These are phyloP conservation scores for Oconnorella tubifera DNA, from an alignment of 2,888 invertebrate species.

Conservation along the genomic window DNA sequence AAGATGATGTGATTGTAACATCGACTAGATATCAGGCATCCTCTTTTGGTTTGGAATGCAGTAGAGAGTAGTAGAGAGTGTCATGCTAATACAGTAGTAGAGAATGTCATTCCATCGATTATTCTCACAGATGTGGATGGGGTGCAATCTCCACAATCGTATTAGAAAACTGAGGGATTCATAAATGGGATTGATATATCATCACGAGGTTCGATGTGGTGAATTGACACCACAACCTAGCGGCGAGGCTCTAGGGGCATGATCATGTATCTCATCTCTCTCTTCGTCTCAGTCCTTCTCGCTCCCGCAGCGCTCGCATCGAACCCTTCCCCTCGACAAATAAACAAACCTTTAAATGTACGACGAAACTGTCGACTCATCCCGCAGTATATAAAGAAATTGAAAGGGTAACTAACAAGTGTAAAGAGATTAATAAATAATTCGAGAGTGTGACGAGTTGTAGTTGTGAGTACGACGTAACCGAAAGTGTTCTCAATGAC, in stretches of 20 bases:
- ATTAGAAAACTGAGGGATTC: too few relatives aligned
- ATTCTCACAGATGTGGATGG: too few relatives aligned
- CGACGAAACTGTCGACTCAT: constrained; percentile 92
- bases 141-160: too few relatives aligned
- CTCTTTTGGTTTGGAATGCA: not conserved
- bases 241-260: too few relatives aligned
- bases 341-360: constrained; percentile 71
- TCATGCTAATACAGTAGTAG: too few relatives aligned
- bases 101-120: too few relatives aligned
- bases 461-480: constrained; percentile 1
- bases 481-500: constrained; percentile 62
- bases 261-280: too few relatives aligned
- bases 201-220: too few relatives aligned
- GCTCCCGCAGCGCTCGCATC: too few relatives aligned
- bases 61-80: not conserved
- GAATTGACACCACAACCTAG: too few relatives aligned
- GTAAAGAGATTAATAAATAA: constrained; percentile 83
- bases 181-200: not conserved
- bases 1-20: not conserved
- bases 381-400: constrained; percentile 92
- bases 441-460: constrained; percentile 33
- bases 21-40: not conserved
- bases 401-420: constrained; percentile 83
- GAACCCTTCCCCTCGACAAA: too few relatives aligned
- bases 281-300: too few relatives aligned